phyloP scores from a whole-genome alignment of 2,888 invertebrate species.

The Metalampra italica region DNA sequence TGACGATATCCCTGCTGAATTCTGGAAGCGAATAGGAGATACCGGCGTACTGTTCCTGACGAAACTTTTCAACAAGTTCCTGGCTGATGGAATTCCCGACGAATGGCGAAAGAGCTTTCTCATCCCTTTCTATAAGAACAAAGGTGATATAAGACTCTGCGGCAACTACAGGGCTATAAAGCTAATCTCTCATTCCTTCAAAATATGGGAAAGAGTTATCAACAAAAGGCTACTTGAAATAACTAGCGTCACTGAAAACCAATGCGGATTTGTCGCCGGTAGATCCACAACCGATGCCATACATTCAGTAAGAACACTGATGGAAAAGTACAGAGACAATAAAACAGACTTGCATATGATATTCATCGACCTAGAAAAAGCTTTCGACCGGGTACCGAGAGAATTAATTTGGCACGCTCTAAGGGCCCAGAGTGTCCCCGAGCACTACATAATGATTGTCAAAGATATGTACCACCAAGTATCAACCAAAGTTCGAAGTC shows the following conservation, averaged over 20 bases:
- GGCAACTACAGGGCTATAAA: constrained; percentile 15
- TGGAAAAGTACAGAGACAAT: constrained; percentile 4
- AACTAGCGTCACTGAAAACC: constrained; percentile 10
- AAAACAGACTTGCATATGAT: neutral
- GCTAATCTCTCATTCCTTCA: constrained; percentile 14
- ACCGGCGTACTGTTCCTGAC: neutral
- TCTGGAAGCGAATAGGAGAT: constrained; percentile 5
- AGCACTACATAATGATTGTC: too few relatives aligned
- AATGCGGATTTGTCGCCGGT: constrained; percentile 9
- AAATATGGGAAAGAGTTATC: constrained; percentile 15
- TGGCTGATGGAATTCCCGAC: constrained; percentile 5
- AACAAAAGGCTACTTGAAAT: constrained; percentile 3
- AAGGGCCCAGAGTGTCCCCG: neutral
- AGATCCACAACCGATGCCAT: constrained; percentile 15
- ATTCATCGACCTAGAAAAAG: neutral
- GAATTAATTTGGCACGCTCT: neutral
- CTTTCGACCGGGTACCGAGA: neutral
- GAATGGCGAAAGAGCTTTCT: constrained; percentile 8
- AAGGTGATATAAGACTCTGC: constrained; percentile 8
- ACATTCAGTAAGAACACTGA: constrained; percentile 8
- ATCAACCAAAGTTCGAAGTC: too few relatives aligned
- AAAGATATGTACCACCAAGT: too few relatives aligned
- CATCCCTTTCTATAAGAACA: constrained; percentile 14
- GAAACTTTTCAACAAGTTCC: constrained; percentile 2
- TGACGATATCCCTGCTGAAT: constrained; percentile 9